Evolutionary conservation across 2,113 vertebrate species (phyloP), one percentile per base, ranked within the genome.

Genomic region (Anarrhichthys ocellatus): DNA sequence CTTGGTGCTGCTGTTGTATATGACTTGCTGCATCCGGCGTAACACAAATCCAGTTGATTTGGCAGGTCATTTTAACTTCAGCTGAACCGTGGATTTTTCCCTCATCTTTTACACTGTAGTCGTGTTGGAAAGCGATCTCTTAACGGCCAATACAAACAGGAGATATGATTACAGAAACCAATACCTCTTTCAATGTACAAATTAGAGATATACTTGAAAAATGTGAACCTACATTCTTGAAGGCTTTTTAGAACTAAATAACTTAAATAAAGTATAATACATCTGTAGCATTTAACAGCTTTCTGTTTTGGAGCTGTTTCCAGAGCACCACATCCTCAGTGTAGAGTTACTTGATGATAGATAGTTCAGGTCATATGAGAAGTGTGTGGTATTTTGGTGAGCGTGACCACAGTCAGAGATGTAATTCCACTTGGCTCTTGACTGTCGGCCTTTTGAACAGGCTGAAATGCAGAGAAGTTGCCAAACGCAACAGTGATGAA

Each of bases 291-390:
- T n/a, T 32, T 27, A 34, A 46, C 72, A 63, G 18, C 3, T 56
- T 80, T 54, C 38, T 69, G 62, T 66, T 73, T 44, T 73, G 13
- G 72, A 48, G 20, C 24, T 18, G 14, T 18, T 63, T 70, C 54
- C 36, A 42, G 80, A 34, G n/a, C 29, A 32, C 65, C 50, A 38
- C 80, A 76, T 88, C 69, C 56, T 29, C 67, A 67, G 83, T 84
- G 24, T 89, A 61, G 70, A 81, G 73, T 92, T 84, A 90, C 88
- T 64, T 63, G 74, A 87, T 82, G 68, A 36, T 69, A 88, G 87
- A 92, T 89, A 87, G 82, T 59, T 85, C n/a, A 6, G 62, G 89
- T 88, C 82, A 92, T 75, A 54, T 40, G 88, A 91, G 87, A 79
- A 20, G 69, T 3, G 22, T 38, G 64, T 54, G 84, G 66, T 86